Base-by-base conservation (phyloP, 2,113 vertebrate species). In the Trochalopteron elliotii region DNA sequence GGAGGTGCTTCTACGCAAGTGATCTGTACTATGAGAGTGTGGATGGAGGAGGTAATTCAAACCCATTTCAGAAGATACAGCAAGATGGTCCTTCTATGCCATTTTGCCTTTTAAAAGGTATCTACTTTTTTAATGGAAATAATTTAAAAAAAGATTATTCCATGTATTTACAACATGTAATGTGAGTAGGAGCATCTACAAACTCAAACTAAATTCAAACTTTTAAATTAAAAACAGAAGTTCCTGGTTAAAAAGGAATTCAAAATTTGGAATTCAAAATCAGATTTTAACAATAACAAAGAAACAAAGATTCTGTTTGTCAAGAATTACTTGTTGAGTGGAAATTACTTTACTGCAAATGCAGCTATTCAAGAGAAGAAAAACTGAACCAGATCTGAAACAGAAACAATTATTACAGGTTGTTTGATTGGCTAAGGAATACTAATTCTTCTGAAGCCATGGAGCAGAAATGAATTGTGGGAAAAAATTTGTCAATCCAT, bases 381-480 rank as follows among this genome's bases (percentile, higher is more conserved):
- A 70, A 85, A 35, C 30, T 56, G 81, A 96, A 61, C 10, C 31
- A 31, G 44, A 17, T 68, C 64, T 84, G 21, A 63, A 90, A 61
- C 28, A 45, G 47, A 82, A 81, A 64, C 15, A 70, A 65, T 68
- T 72, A 72, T 78, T 70, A 15, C 20, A 72, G 35, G 14, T 83
- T 93, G 16, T 37, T 79, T 67, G 57, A 89, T 56, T 94, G 50
- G 69, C 50, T 91, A 72, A 75, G 82, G 81, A 90, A 83, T 30
- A 47, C 25, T 88, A 83, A 83, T 86, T 39, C 52, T 92, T 90
- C 59, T 91, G 61, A 86, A 96, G 56, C 68, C 10, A 33, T 10
- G 24, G 61, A 88, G 47, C 42, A 95, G 79, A 93, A 97, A 95
- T 79, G 68, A 94, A 74, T 96, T 68, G 27, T 25, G 55, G 16